Conservation (phyloP, 2,888 invertebrate species). For the Amitus sp. region DNA sequence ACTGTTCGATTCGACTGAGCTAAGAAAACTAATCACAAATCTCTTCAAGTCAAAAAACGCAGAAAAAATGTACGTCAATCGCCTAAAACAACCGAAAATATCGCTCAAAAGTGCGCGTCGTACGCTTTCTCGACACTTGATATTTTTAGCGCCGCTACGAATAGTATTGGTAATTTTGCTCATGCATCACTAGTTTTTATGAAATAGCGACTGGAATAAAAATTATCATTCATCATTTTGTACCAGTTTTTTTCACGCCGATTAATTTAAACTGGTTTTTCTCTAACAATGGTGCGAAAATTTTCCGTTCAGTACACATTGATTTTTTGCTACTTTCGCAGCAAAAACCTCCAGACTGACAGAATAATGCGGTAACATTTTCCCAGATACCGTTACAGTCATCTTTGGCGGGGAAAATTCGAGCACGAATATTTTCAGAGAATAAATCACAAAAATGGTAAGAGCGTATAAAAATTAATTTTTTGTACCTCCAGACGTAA, state of each 20-base stretch:
- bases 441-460: not conserved
- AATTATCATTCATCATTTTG: not conserved
- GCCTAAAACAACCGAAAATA: no score
- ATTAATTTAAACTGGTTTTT: conserved; percentile 6
- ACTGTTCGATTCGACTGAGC: no score
- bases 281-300: not conserved
- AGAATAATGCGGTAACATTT: not conserved
- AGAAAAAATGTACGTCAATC: no score
- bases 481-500: no score
- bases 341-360: not conserved
- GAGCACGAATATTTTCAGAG: not conserved
- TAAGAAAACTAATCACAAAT: no score
- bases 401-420: no score
- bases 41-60: not conserved
- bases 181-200: not conserved
- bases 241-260: conserved; percentile 1
- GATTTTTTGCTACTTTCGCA: not conserved
- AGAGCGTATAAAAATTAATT: not conserved
- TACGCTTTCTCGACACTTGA: not conserved
- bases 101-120: no score
- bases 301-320: not conserved
- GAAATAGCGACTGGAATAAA: not conserved
- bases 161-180: not conserved
- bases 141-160: not conserved
- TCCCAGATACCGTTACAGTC: not conserved